Percentiles rank a stretch among this genome's conserved stretches.
phyloP scores from a whole-genome alignment of 2,113 vertebrate genomes.

The Camelus bactrianus region DNA sequence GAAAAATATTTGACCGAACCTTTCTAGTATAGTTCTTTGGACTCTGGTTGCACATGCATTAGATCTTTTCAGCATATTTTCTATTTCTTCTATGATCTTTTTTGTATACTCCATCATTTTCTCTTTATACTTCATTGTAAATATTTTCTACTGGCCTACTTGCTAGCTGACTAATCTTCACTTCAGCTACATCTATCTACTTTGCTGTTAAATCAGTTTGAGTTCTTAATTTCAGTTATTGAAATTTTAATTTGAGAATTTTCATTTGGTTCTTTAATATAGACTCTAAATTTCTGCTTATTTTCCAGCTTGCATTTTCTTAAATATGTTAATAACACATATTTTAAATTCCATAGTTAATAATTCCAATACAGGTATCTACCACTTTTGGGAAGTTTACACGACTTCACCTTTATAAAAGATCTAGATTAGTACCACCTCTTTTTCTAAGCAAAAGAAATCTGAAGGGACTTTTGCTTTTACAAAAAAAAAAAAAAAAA shows the following conservation, averaged over 20 bases:
- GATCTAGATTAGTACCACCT: neutral
- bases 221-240: neutral
- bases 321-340: neutral
- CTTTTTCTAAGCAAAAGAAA: neutral
- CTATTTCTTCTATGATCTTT: neutral
- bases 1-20: neutral
- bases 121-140: neutral
- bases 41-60: neutral
- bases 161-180: neutral
- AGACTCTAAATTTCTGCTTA: neutral
- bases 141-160: neutral
- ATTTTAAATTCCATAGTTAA: neutral
- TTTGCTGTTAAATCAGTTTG: neutral
- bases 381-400: neutral
- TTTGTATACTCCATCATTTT: neutral
- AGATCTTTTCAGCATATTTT: neutral
- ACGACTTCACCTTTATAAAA: neutral
- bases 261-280: neutral
- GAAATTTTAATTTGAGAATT: conserved; percentile 18
- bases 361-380: neutral
- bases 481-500: neutral
- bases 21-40: conserved; percentile 7
- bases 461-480: neutral
- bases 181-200: neutral
- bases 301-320: conserved; percentile 3